These are phyloP conservation scores for Lithophane semibrunnea DNA, from an alignment of 2,888 invertebrate genomes.

Conservation along the genomic window DNA sequence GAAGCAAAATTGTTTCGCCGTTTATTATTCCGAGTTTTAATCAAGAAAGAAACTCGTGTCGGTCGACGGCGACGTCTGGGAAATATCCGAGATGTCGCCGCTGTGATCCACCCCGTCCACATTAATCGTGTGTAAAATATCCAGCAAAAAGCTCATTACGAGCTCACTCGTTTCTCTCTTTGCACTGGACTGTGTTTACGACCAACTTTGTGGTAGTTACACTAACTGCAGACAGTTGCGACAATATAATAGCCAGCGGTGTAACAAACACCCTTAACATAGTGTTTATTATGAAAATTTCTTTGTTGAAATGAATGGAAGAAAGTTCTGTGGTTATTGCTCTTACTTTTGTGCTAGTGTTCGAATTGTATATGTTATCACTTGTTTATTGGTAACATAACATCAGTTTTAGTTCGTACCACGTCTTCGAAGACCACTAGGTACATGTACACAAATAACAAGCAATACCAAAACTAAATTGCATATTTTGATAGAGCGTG, in stretches of 20 bases:
- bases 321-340: constrained; percentile 52
- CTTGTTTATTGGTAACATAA: constrained; percentile 44
- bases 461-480: constrained; percentile 80
- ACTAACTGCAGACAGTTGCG: constrained; percentile 63
- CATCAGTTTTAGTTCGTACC: constrained; percentile 33
- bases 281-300: constrained; percentile 60
- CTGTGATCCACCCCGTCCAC: constrained; percentile 74
- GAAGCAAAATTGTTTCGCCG: constrained; percentile 85
- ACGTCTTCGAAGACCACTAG: constrained; percentile 53
- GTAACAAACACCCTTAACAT: constrained; percentile 52
- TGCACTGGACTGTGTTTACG: constrained; percentile 65
- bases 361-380: constrained; percentile 41
- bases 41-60: constrained; percentile 83
- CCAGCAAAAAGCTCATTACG: constrained; percentile 76
- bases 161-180: constrained; percentile 66
- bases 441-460: constrained; percentile 68
- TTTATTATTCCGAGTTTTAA: constrained; percentile 89
- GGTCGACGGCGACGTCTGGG: constrained; percentile 77
- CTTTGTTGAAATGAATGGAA: constrained; percentile 54
- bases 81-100: constrained; percentile 77
- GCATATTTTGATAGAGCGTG: constrained; percentile 82
- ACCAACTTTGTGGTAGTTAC: constrained; percentile 62
- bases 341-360: constrained; percentile 32
- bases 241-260: constrained; percentile 53
- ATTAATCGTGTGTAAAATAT: constrained; percentile 83